Percentiles rank a stretch among this genome's conserved stretches.
Evolutionary conservation across 2,888 invertebrate species (phyloP).

Genomic region (Gandaritis pyraliata): DNA sequence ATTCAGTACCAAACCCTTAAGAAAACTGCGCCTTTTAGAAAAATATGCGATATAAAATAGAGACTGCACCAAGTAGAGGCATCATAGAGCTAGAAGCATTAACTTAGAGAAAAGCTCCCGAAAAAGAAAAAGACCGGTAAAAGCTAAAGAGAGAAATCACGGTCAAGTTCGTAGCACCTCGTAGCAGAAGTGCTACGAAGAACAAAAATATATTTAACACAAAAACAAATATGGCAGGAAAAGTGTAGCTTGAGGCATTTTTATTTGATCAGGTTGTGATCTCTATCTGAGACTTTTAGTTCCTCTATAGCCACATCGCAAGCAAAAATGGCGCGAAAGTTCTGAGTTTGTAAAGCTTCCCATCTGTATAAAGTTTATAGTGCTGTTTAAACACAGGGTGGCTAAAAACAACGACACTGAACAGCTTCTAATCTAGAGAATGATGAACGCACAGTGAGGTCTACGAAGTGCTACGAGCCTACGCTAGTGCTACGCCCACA

Average conservation of each 20-base stretch:
- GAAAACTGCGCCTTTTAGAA: background rate
- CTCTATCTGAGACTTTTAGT: constrained; percentile 5
- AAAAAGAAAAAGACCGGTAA: background rate
- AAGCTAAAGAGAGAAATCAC: background rate
- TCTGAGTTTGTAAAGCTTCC: constrained; percentile 34
- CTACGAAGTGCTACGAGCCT: constrained; percentile 23
- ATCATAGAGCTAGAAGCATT: background rate
- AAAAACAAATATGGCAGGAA: no score
- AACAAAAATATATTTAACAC: background rate
- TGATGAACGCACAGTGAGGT: background rate
- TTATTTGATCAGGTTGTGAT: background rate
- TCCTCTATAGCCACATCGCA: constrained; percentile 8
- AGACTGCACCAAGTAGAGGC: background rate
- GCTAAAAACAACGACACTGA: constrained; percentile 35
- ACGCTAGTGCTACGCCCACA: constrained; percentile 28
- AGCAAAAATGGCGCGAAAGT: constrained; percentile 12
- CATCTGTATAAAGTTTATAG: constrained; percentile 36
- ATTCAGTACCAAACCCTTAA: background rate
- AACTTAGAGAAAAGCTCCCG: background rate
- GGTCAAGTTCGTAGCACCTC: background rate
- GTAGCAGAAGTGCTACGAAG: constrained; percentile 16
- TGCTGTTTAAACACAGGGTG: constrained; percentile 30
- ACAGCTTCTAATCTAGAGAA: background rate
- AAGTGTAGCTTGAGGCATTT: background rate
- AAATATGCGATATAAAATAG: background rate